phyloP scores from a whole-genome alignment of 2,797 vertebrate species.

The Ibycter americanus region DNA sequence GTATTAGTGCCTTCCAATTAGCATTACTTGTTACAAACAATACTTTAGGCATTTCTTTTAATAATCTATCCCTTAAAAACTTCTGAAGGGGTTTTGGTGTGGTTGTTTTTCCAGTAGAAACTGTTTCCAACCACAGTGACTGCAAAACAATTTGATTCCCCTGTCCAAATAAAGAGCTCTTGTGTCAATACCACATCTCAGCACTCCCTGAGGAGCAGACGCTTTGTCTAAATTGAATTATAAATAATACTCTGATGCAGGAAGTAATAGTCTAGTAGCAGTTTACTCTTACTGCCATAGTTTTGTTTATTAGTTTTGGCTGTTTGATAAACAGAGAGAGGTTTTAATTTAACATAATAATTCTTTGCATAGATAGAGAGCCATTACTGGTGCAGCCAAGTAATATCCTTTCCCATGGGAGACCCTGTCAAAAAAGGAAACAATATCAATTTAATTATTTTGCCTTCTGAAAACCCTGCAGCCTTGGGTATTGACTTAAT shows the following conservation, averaged over 20 bases:
- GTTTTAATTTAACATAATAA: conserved; percentile 37
- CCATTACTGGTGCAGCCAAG: neutral
- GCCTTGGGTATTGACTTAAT: conserved; percentile 18
- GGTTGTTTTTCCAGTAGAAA: neutral
- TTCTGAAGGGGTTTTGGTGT: neutral
- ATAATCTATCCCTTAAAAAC: neutral
- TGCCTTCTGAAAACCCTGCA: neutral
- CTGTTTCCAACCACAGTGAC: neutral
- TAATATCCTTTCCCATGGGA: conserved; percentile 21
- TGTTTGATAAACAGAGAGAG: conserved; percentile 34
- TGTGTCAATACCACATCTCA: neutral
- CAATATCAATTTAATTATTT: conserved; percentile 30
- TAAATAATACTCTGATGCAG: conserved; percentile 22
- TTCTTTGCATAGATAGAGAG: conserved; percentile 1
- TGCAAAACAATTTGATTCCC: neutral
- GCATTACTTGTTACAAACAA: neutral
- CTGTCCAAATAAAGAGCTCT: neutral
- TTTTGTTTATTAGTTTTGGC: conserved; percentile 28
- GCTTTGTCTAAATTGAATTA: conserved; percentile 9
- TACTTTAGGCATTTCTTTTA: neutral
- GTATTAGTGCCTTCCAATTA: neutral
- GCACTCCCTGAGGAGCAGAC: neutral
- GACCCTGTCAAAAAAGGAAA: neutral
- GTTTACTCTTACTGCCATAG: neutral
- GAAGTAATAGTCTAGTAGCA: conserved; percentile 28